phyloP scores from a whole-genome alignment of 2,888 invertebrate species.

The Geotrupes spiniger region DNA sequence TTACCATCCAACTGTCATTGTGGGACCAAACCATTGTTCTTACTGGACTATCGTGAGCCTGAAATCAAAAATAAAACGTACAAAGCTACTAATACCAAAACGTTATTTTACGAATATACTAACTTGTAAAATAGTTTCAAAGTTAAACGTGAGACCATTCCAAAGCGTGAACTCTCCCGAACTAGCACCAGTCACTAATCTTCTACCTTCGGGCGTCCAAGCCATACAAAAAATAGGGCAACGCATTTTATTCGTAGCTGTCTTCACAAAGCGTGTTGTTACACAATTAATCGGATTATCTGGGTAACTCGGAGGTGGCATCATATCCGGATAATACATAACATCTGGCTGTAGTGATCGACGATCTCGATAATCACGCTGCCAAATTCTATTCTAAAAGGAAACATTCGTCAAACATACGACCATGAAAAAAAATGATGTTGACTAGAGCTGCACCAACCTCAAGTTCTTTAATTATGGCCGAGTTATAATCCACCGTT shows the following conservation, averaged over 20 bases:
- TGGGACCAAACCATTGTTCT: conserved; percentile 99
- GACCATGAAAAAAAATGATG: no score
- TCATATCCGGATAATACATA: conserved; percentile 88
- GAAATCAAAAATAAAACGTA: conserved; percentile 16
- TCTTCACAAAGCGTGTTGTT: conserved; percentile 92
- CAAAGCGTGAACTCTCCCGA: conserved; percentile 99
- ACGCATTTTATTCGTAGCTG: conserved; percentile 99
- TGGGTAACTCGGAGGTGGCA: conserved; percentile 91
- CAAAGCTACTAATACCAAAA: not conserved
- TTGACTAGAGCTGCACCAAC: no score
- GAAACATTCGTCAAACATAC: not conserved
- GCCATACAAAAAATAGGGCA: conserved; percentile 99
- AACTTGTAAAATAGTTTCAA: conserved; percentile 99
- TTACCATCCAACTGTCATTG: conserved; percentile 99
- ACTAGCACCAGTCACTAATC: conserved; percentile 97
- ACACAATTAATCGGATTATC: conserved; percentile 97
- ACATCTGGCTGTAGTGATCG: conserved; percentile 91
- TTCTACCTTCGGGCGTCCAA: conserved; percentile 98
- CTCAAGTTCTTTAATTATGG: conserved; percentile 89
- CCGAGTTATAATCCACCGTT: conserved; percentile 96
- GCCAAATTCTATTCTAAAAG: conserved; percentile 86
- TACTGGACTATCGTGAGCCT: conserved; percentile 99
- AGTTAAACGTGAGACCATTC: conserved; percentile 99
- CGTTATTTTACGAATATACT: conserved; percentile 26
- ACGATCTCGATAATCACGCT: conserved; percentile 86